Evolutionary conservation across 2,113 vertebrate species (phyloP), one percentile per base, ranked within the genome.

Genomic region (Esox niger): DNA sequence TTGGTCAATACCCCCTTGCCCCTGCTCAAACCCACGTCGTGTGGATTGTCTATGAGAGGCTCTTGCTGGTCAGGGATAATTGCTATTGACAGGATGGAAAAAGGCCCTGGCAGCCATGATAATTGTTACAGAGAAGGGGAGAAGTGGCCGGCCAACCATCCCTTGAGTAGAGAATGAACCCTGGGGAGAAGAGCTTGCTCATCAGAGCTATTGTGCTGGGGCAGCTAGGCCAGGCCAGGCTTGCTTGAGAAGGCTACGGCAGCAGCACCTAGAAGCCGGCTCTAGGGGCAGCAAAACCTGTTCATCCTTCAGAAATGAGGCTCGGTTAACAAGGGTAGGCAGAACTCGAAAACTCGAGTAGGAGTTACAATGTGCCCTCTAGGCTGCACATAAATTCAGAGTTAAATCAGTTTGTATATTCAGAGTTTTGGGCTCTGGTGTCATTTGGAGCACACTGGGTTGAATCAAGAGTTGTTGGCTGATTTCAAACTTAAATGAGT

Each of bases 31-130:
- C 33, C 27, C 52, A 56, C 20, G 2, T 55, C 26, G 38, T 38
- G 62, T 38, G 2, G 78, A 71, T 68, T 79, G 69, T 81, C 75
- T 13, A 71, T 86, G 76, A 86, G 82, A 78, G 79, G 73, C 58
- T 69, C 75, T 68, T 23, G 70, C 63, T 75, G 82, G 76, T 81
- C 76, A 88, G 75, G 71, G 80, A 81, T 91, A 90, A 90, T 89
- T 75, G 81, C 79, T 88, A 85, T 73, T 89, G 86, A 93, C 88
- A 89, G 84, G 84, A 75, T 69, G 79, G 87, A 91, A 87, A 87
- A 89, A 88, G 74, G 81, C 62, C 76, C 69, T 87, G 83, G 86
- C 85, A 71, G 84, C 77, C 84, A 77, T 54, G 62, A 84, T 72
- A 78, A 80, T 84, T 91, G 86, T 86, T 73, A 81, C 77, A 71